A percentile compares a stretch with the other conserved stretches of the same genome.
These are phyloP conservation scores for Onchidella celtica DNA, from an alignment of 2,888 invertebrate species.

Conservation along the genomic window DNA sequence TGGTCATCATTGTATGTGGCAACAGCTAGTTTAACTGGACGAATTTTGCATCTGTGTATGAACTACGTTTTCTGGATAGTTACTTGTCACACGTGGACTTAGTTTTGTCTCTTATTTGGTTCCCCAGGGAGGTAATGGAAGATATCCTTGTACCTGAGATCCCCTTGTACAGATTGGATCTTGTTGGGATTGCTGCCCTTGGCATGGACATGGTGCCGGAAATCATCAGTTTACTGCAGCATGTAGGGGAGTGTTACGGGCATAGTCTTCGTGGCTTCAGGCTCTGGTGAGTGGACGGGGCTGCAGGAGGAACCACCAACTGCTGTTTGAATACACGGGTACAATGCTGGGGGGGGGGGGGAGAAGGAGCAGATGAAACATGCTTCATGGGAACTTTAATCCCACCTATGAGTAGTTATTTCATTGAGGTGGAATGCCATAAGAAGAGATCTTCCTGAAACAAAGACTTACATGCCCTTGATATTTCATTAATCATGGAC, in stretches of 20 bases:
- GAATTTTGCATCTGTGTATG: no score
- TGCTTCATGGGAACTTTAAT: not conserved
- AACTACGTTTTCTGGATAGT: no score
- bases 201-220: not conserved
- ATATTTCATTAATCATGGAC: no score
- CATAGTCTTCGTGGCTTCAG: not conserved
- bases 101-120: not conserved
- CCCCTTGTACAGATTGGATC: constrained; percentile 12
- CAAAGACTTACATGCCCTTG: no score
- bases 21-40: no score
- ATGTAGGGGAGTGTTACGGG: constrained; percentile 12
- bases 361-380: not conserved
- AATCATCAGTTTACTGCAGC: constrained; percentile 1
- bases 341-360: not conserved
- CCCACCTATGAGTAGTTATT: no score
- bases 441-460: no score
- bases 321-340: not conserved
- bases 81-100: no score
- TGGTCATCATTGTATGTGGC: no score
- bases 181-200: constrained; percentile 23
- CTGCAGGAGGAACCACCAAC: not conserved
- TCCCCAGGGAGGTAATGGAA: not conserved
- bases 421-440: no score
- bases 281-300: constrained; percentile 18
- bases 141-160: constrained; percentile 19